Percentiles rank a stretch among this genome's conserved stretches.
Evolutionary conservation across 2,888 invertebrate genomes (phyloP).

Genomic region (Serripes groenlandicus): DNA sequence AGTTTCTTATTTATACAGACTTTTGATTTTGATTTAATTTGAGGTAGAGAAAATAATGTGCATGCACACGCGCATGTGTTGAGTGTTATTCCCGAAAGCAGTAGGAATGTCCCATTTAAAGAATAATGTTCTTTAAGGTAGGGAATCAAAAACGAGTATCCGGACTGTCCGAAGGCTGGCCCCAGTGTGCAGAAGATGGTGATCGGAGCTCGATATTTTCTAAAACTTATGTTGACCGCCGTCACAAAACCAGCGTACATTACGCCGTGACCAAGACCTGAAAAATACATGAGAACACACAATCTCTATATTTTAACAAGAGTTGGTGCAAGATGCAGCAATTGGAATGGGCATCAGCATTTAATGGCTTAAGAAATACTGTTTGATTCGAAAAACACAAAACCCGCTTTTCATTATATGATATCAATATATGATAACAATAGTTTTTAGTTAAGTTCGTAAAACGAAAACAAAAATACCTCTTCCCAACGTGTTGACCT

Average conservation of each 20-base stretch:
- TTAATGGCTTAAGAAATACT: too few species aligned
- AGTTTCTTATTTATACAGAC: neutral
- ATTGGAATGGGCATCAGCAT: too few species aligned
- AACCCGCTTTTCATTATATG: too few species aligned
- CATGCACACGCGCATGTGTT: constrained; percentile 40
- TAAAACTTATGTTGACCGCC: constrained; percentile 41
- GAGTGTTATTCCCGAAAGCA: constrained; percentile 48
- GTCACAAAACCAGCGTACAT: constrained; percentile 45
- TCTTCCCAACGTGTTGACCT: too few species aligned
- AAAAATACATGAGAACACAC: too few species aligned
- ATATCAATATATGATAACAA: too few species aligned
- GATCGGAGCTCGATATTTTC: constrained; percentile 31
- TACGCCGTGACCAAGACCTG: constrained; percentile 49
- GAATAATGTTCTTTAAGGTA: constrained; percentile 14
- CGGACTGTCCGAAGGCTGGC: constrained; percentile 41
- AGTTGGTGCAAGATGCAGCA: too few species aligned
- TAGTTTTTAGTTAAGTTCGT: too few species aligned
- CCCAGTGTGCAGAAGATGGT: constrained; percentile 47
- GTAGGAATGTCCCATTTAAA: constrained; percentile 36
- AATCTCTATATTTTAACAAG: too few species aligned
- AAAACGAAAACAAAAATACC: too few species aligned
- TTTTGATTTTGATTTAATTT: neutral
- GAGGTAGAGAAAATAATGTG: constrained; percentile 31
- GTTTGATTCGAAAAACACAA: too few species aligned
- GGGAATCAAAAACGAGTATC: constrained; percentile 48